These are phyloP conservation scores for Ellobium chinense DNA, from an alignment of 2,888 invertebrate species.

Conservation along the genomic window DNA sequence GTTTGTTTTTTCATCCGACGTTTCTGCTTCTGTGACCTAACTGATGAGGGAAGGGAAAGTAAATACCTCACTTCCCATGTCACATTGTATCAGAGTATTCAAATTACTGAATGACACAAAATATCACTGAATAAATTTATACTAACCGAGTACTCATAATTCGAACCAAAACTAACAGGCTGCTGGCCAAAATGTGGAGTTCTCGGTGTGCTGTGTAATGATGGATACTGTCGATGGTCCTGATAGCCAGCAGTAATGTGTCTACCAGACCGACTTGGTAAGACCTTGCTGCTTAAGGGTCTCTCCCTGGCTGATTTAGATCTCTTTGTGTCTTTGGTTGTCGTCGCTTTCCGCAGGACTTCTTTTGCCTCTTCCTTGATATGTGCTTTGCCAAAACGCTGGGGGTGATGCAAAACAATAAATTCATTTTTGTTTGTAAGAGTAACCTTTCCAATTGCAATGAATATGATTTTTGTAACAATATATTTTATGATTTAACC, in stretches of 20 bases:
- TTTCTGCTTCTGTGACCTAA: no score
- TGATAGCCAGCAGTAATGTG: neutral
- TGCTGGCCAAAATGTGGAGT: neutral
- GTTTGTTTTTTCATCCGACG: no score
- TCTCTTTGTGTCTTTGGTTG: conserved; percentile 33
- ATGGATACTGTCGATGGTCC: neutral
- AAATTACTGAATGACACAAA: no score
- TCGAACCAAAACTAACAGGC: neutral
- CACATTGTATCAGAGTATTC: no score
- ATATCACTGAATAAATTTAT: no score
- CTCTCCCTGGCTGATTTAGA: conserved; percentile 2
- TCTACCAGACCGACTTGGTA: neutral
- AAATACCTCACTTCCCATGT: no score
- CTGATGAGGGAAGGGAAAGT: no score
- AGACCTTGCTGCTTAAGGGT: neutral
- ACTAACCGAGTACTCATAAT: conserved; percentile 11
- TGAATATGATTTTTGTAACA: no score
- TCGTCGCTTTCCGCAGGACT: conserved; percentile 48
- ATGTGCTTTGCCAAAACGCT: conserved; percentile 66
- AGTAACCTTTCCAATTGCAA: no score
- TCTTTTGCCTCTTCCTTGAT: conserved; percentile 56
- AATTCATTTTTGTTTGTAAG: no score
- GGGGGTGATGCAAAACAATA: no score
- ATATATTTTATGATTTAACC: no score
- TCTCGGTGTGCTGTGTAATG: neutral